Base-by-base conservation (phyloP, 2,113 vertebrate genomes). In the Otocyon megalotis region DNA sequence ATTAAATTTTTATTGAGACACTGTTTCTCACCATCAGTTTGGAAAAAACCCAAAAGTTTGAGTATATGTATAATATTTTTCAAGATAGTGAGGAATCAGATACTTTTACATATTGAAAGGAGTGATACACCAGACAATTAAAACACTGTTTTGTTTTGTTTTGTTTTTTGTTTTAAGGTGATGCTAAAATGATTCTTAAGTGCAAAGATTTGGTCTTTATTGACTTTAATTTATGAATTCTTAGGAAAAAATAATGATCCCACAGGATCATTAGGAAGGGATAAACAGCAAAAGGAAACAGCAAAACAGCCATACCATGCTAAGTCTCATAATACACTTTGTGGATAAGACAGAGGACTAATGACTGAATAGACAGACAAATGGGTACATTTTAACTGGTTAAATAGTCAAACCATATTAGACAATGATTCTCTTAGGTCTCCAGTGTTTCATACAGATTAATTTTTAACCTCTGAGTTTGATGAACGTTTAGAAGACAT, bases 401-500 rank as follows among this genome's bases (percentile, higher is more conserved):
- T 85, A 85, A 95, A 37, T 89, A 43, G 2, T 37, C 72, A 81
- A 93, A 43, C 14, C 35, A 62, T 85, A 83, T 76, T 81, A 58
- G 35, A 53, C 53, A n/a, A 17, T 87, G 65, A 76, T 90, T 93
- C 12, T 95, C 12, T 50, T 85, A 80, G n/a, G 30, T 84, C 90
- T 80, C 79, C 30, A 80, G 62, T 95, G 30, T 89, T 89, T 71
- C 79, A 6, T 67, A 53, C 37, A 95, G 32, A 32, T 80, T 80
- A 90, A 86, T 90, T 97, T 85, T 93, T 97, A 93, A 62, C 84
- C 48, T 60, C 24, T 22, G 50, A 80, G 11, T 79, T 95, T 90
- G 60, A 93, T 82, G 50, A 93, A 48, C 30, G 63, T 28, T 92
- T 95, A 88, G 30, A 89, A 62, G 32, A 7, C 22, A 58, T 62